Conservation (phyloP, 2,113 vertebrate genomes). For the Naja naja region DNA sequence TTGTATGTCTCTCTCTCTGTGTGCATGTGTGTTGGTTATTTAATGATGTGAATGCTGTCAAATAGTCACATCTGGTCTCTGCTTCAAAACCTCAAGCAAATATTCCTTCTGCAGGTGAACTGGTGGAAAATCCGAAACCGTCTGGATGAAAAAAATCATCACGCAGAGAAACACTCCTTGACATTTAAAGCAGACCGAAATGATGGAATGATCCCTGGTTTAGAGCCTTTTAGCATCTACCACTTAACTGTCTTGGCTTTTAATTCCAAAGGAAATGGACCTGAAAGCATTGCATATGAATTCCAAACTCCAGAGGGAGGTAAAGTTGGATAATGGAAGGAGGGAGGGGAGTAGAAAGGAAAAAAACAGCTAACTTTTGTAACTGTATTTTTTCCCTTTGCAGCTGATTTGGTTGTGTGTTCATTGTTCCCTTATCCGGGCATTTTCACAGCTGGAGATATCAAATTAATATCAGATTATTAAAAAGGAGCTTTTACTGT, state of each 20-base stretch:
- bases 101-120: conserved; percentile 74
- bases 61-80: background rate
- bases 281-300: conserved; percentile 79
- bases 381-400: background rate
- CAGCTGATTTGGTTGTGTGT: background rate
- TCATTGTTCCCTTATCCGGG: background rate
- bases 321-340: conserved; percentile 62
- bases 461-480: background rate
- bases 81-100: background rate
- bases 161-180: conserved; percentile 78
- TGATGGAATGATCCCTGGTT: conserved; percentile 77
- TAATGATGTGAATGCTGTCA: background rate
- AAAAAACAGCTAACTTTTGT: background rate
- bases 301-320: conserved; percentile 97
- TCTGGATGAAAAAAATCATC: conserved; percentile 76
- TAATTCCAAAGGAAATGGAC: conserved; percentile 89
- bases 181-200: conserved; percentile 78
- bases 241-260: conserved; percentile 85
- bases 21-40: background rate
- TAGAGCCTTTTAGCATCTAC: conserved; percentile 91
- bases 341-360: background rate
- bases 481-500: background rate
- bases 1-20: background rate
- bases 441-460: background rate
- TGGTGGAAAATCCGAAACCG: conserved; percentile 90